Percentiles rank a stretch among this genome's conserved stretches.
Conservation (phyloP, 2,888 invertebrate species). For the Yponomeuta malinellus region DNA sequence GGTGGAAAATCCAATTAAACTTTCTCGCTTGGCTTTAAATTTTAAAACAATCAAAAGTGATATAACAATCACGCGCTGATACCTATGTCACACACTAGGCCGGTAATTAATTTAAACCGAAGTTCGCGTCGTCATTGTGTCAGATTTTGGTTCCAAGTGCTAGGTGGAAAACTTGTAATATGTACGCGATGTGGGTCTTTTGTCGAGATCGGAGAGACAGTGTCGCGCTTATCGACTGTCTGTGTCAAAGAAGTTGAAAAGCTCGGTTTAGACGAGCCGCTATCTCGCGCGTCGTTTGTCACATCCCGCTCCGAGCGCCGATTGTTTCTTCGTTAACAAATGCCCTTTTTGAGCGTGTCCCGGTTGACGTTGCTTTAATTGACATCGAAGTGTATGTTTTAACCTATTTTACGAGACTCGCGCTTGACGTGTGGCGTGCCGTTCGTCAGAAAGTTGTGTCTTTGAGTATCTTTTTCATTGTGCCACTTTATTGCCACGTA, state of each 20-base stretch:
- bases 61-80: background rate
- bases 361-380: slow-evolving; percentile 25
- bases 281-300: slow-evolving; percentile 63
- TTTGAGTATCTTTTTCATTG: background rate
- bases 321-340: slow-evolving; percentile 59
- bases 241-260: slow-evolving; percentile 72
- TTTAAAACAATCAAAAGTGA: slow-evolving; percentile 11
- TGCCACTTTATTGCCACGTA: slow-evolving; percentile 13
- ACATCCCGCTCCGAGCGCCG: slow-evolving; percentile 55
- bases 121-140: background rate
- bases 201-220: slow-evolving; percentile 37
- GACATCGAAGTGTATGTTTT: background rate
- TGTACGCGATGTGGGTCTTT: slow-evolving; percentile 39
- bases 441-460: background rate
- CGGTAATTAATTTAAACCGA: slow-evolving; percentile 6
- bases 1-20: slow-evolving; percentile 10
- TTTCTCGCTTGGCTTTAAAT: slow-evolving; percentile 8
- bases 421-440: background rate
- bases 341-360: slow-evolving; percentile 50
- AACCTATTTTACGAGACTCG: background rate
- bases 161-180: slow-evolving; percentile 68
- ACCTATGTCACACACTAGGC: slow-evolving; percentile 7
- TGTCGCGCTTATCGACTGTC: slow-evolving; percentile 58
- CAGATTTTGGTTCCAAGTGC: background rate
- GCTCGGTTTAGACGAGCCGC: slow-evolving; percentile 60